These are phyloP conservation scores for Smittia aterrima DNA, from an alignment of 2,888 invertebrate species.

Conservation along the genomic window DNA sequence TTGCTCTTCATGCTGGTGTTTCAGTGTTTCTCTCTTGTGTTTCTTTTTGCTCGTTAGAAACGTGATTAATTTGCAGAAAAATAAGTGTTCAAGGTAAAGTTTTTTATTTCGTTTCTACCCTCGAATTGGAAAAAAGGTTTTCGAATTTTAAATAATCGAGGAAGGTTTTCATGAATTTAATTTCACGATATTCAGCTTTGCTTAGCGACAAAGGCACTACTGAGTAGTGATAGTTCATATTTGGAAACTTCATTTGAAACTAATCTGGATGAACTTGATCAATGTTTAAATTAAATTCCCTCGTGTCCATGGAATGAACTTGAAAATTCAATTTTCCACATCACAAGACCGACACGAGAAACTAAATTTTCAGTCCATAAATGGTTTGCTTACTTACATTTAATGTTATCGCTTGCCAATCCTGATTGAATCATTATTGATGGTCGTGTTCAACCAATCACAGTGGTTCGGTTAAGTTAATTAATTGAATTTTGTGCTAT, in stretches of 20 bases:
- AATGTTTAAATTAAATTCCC: neutral
- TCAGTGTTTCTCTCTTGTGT: neutral
- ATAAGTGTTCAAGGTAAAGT: constrained; percentile 23
- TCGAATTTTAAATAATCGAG: neutral
- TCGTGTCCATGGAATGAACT: neutral
- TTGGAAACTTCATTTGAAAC: neutral
- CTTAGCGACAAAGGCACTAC: neutral
- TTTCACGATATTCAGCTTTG: too few relatives aligned
- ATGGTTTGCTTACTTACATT: too few relatives aligned
- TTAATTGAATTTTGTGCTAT: constrained; percentile 30
- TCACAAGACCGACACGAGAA: neutral
- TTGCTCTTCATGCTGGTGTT: constrained; percentile 21
- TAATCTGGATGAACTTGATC: neutral
- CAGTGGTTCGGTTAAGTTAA: constrained; percentile 19
- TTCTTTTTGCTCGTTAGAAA: constrained; percentile 27
- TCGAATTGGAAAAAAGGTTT: neutral
- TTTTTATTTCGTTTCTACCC: neutral
- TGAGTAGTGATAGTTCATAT: neutral
- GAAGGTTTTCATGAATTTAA: neutral
- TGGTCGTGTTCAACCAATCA: neutral
- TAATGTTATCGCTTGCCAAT: too few relatives aligned
- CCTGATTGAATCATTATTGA: neutral
- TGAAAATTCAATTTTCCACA: neutral
- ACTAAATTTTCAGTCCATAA: neutral
- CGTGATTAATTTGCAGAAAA: constrained; percentile 29